These are phyloP conservation scores for Perizoma affinitatum DNA, from an alignment of 2,888 invertebrate species.

Conservation along the genomic window DNA sequence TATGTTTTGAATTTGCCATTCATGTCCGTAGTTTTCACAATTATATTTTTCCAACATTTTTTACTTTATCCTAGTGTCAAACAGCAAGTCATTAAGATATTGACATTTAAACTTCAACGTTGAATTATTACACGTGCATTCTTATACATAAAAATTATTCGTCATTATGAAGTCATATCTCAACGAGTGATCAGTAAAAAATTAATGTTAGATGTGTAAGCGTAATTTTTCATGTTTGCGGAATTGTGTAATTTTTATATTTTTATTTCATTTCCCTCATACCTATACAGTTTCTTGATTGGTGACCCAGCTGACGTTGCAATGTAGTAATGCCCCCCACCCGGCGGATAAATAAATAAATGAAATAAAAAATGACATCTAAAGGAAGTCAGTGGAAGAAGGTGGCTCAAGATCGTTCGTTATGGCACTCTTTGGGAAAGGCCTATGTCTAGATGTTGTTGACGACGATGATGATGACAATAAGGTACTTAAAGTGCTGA, in stretches of 20 bases:
- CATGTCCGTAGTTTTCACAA: not conserved
- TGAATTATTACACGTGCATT: constrained; percentile 3
- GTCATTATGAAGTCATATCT: constrained; percentile 23
- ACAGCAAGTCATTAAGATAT: constrained; percentile 15
- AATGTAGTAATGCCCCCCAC: too few species aligned
- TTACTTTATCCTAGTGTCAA: constrained; percentile 20
- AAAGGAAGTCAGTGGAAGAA: too few species aligned
- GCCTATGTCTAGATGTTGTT: too few species aligned
- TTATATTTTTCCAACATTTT: not conserved
- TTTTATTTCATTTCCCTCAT: not conserved
- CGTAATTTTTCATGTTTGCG: constrained; percentile 11
- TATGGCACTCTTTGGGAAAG: too few species aligned
- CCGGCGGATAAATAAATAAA: too few species aligned
- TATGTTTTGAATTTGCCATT: not conserved
- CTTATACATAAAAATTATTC: constrained; percentile 5
- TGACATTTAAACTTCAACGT: constrained; percentile 23
- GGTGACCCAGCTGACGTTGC: too few species aligned
- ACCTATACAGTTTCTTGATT: not conserved
- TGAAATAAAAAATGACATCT: too few species aligned
- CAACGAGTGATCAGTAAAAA: constrained; percentile 15
- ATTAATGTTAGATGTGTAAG: constrained; percentile 20
- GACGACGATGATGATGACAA: too few species aligned
- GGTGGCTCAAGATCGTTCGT: too few species aligned
- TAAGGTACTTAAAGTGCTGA: too few species aligned
- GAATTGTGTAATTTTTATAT: constrained; percentile 4